Conservation (phyloP, 2,888 invertebrate genomes). For the Cetonia aurata region DNA sequence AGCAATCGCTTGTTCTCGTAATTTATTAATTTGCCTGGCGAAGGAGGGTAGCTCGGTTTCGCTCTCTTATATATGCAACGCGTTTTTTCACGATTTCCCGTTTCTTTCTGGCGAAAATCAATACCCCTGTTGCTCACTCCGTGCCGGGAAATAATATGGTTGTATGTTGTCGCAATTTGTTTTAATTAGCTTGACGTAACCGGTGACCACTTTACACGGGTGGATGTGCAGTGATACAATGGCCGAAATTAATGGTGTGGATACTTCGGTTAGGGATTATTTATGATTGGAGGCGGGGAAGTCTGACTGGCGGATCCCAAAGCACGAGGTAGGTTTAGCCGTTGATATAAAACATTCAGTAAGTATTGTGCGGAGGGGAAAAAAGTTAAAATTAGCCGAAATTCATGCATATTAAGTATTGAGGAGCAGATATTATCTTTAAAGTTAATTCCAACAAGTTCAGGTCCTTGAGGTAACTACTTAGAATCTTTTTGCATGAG, state of each 20-base stretch:
- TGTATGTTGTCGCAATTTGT: constrained; percentile 28
- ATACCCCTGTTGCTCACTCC: constrained; percentile 27
- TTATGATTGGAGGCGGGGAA: too few relatives aligned
- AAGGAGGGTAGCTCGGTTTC: background rate
- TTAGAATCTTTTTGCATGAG: too few relatives aligned
- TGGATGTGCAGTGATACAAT: constrained; percentile 1
- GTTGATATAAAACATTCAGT: too few relatives aligned
- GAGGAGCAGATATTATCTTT: too few relatives aligned
- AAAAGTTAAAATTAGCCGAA: too few relatives aligned
- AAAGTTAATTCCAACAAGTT: too few relatives aligned
- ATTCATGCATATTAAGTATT: too few relatives aligned
- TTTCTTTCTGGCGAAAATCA: constrained; percentile 19
- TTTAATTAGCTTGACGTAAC: constrained; percentile 29
- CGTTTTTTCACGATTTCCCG: constrained; percentile 13
- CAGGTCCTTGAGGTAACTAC: too few relatives aligned
- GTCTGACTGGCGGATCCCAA: too few relatives aligned
- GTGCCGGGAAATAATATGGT: constrained; percentile 14
- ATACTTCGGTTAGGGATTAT: background rate
- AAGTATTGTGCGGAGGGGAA: too few relatives aligned
- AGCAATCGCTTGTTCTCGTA: background rate
- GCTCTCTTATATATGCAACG: background rate
- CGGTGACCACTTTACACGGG: constrained; percentile 2
- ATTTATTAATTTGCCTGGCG: constrained; percentile 19
- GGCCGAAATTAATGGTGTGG: constrained; percentile 17
- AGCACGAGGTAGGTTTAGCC: too few relatives aligned